Evolutionary conservation across 2,797 vertebrate species (phyloP), one percentile per base, ranked within the genome.

Genomic region (Gobio occitaniae): DNA sequence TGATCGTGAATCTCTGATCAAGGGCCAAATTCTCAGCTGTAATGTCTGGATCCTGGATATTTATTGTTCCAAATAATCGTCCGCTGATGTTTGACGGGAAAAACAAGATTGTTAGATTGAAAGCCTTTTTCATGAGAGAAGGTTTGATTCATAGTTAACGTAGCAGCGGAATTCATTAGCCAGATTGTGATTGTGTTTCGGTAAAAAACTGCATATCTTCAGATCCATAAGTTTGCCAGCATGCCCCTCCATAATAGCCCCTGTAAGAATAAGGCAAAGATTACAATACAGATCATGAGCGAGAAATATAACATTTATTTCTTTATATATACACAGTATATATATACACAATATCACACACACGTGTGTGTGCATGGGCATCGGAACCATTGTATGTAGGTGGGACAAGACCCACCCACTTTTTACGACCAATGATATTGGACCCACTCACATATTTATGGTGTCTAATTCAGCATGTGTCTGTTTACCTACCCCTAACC

Each of bases 121-220:
- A 82, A 52, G 9, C 3, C 21, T 70, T 88, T 88, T 88, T 87
- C 78, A 88, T 47, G 83, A 90, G 80, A 93, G 90, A 77, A 98
- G 95, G 21, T 87, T 90, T 7, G 97, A 97, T n/a, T 94, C 90
- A 54, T 98, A 99, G 92, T 98, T 99, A 78, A 95, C 92, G 0
- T 96, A 99, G 82, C 98, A 99, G 82, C 96, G 93, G 88, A 99
- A 99, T 88, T 98, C 97, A 8, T 99, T 99, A 80, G 96, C 97
- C 89, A 99, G 88, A 87, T 96, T 96, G 47, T 94, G 92, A 17
- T 94, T 96, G 90, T 99, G 98, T 89, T 93, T 92, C 4, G 98
- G 98, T 88, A 96, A 92, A 91, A 98, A 99, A 86, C 90, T 92
- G 94, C 97, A 98, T 61, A 94, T 94, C 88, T 94, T 96, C 72